Evolutionary conservation across 1,140 invertebrate genomes (phyloP).

Genomic region (Drosophila saltans): DNA sequence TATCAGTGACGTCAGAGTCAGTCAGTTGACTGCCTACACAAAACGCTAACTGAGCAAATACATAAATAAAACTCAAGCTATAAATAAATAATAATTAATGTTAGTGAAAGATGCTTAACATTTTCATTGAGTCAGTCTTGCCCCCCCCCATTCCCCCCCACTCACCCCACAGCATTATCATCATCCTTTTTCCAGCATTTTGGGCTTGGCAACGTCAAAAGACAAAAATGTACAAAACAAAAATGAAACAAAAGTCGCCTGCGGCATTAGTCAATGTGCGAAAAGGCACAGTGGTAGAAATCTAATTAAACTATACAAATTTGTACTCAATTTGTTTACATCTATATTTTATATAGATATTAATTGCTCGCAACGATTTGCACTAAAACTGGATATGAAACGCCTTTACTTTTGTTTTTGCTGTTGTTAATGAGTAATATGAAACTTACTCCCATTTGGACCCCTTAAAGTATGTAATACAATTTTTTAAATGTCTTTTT

Average conservation of each 20-base stretch:
- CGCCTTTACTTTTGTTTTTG: no score
- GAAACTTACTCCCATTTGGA: no score
- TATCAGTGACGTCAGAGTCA: slow-evolving; percentile 47
- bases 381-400: no score
- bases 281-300: background rate
- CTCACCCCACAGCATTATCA: background rate
- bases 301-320: background rate
- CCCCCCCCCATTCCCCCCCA: background rate
- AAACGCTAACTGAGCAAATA: slow-evolving; percentile 39
- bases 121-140: slow-evolving; percentile 66
- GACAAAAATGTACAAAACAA: background rate
- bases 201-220: slow-evolving; percentile 8
- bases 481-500: no score
- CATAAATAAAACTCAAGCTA: slow-evolving; percentile 63
- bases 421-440: no score
- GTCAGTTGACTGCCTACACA: slow-evolving; percentile 21
- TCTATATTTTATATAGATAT: no score
- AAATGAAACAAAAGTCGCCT: background rate
- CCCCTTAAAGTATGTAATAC: no score
- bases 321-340: no score
- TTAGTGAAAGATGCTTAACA: slow-evolving; percentile 73
- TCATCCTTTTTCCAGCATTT: background rate
- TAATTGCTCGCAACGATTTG: no score
- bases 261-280: slow-evolving; percentile 6
- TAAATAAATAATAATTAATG: slow-evolving; percentile 73